Evolutionary conservation across 2,888 invertebrate species (phyloP).

Genomic region (Fragum whitleyi): DNA sequence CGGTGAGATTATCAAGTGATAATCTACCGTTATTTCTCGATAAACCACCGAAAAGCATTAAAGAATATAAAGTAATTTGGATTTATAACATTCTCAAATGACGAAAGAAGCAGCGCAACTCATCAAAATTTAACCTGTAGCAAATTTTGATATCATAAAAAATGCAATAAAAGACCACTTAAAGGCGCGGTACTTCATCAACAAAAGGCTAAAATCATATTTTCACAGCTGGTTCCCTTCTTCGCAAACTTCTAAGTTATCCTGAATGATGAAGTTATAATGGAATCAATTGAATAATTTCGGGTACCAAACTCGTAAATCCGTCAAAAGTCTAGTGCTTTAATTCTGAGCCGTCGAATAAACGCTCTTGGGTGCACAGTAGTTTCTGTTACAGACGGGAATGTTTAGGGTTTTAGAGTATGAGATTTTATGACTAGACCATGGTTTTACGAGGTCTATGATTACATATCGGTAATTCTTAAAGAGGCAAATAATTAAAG

Average conservation of each 20-base stretch:
- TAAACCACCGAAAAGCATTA: no score
- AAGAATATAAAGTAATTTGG: no score
- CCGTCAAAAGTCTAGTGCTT: constrained; percentile 37
- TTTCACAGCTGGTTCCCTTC: constrained; percentile 23
- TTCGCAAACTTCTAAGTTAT: constrained; percentile 24
- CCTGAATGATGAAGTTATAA: constrained; percentile 17
- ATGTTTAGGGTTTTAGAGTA: constrained; percentile 9
- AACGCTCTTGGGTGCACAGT: constrained; percentile 5
- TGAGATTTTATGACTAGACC: constrained; percentile 3
- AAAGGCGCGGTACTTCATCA: constrained; percentile 19
- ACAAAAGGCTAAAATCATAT: constrained; percentile 17
- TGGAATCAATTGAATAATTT: constrained; percentile 29
- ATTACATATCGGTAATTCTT: constrained; percentile 26
- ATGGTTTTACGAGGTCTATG: constrained; percentile 15
- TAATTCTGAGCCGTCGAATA: constrained; percentile 20
- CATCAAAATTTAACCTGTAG: constrained; percentile 31
- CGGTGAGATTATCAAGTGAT: no score
- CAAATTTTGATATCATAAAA: constrained; percentile 32
- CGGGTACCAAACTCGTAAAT: constrained; percentile 34
- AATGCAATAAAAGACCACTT: constrained; percentile 24
- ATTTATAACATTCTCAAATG: constrained; percentile 13
- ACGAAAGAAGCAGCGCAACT: constrained; percentile 17
- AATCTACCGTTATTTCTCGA: no score
- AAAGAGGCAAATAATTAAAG: constrained; percentile 24
- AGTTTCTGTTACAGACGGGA: constrained; percentile 17